Evolutionary conservation across 2,888 invertebrate species (phyloP).

Genomic region (Noctua comes): DNA sequence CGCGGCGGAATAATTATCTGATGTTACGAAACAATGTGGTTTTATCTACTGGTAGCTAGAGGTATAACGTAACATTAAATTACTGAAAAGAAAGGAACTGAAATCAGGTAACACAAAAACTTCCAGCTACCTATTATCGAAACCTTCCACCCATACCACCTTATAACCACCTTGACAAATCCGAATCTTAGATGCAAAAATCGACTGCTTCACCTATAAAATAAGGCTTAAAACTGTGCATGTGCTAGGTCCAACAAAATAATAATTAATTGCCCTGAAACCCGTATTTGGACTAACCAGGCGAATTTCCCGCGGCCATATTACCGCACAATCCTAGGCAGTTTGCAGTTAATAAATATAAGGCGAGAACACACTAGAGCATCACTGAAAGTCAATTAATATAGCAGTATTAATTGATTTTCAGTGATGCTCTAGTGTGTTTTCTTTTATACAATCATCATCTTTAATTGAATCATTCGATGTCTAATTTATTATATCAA

Average conservation of each 20-base stretch:
- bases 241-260: constrained; percentile 3
- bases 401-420: no score
- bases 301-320: constrained; percentile 42
- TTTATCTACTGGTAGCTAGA: neutral
- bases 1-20: neutral
- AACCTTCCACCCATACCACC: no score
- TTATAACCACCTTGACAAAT: neutral
- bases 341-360: constrained; percentile 70
- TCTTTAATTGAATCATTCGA: no score
- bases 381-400: neutral
- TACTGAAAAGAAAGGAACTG: neutral
- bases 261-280: constrained; percentile 23
- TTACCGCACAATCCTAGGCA: constrained; percentile 36
- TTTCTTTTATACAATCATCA: neutral
- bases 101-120: neutral
- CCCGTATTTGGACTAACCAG: constrained; percentile 17
- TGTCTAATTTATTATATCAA: no score
- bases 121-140: neutral
- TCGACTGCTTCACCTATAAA: neutral
- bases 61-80: neutral
- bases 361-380: neutral
- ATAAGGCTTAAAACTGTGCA: neutral
- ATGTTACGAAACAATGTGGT: neutral
- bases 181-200: neutral
- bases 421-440: no score